Evolutionary conservation across 2,797 vertebrate species (phyloP).

Genomic region (Chanos chanos): DNA sequence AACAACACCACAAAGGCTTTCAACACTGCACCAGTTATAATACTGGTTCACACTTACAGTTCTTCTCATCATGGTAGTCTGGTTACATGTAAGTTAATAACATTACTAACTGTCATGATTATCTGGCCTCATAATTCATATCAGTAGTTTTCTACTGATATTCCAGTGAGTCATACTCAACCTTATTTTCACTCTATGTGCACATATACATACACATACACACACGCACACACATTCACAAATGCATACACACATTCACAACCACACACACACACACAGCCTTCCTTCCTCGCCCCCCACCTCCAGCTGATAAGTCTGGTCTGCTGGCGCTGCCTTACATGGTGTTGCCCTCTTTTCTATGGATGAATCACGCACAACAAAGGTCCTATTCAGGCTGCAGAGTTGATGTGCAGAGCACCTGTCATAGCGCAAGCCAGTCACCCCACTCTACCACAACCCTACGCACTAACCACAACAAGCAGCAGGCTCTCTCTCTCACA

Average conservation of each 20-base stretch:
- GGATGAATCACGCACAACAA: conserved; percentile 60
- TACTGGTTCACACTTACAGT: too few species aligned
- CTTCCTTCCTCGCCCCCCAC: conserved; percentile 38
- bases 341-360: conserved; percentile 32
- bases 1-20: too few species aligned
- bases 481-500: neutral
- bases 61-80: too few species aligned
- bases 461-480: conserved; percentile 38
- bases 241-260: neutral
- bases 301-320: conserved; percentile 51
- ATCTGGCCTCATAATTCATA: too few species aligned
- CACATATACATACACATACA: neutral
- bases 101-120: too few species aligned
- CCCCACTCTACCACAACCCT: too few species aligned
- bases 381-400: conserved; percentile 64
- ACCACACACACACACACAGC: conserved; percentile 2
- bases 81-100: too few species aligned
- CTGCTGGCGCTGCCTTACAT: conserved; percentile 44
- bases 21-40: too few species aligned
- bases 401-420: conserved; percentile 62
- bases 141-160: too few species aligned
- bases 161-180: too few species aligned
- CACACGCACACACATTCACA: neutral
- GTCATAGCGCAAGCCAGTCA: conserved; percentile 52
- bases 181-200: too few species aligned